These are phyloP conservation scores for Amphipoea oculea DNA, from an alignment of 2,888 invertebrate genomes.

Conservation along the genomic window DNA sequence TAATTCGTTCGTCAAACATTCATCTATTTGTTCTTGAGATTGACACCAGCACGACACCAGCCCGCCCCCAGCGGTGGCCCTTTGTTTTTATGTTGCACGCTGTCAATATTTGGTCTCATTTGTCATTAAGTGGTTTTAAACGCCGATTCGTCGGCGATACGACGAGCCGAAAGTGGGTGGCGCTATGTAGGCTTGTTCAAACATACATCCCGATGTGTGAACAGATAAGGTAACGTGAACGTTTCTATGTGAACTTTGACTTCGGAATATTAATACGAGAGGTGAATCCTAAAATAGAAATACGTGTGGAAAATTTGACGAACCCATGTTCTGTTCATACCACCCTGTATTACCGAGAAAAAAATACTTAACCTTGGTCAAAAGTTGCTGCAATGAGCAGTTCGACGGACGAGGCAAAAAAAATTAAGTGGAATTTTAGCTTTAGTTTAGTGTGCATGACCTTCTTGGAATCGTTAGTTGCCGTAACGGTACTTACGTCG, in stretches of 20 bases:
- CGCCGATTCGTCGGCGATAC: constrained; percentile 79
- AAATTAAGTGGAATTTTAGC: constrained; percentile 85
- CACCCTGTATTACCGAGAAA: constrained; percentile 47
- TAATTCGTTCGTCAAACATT: constrained; percentile 89
- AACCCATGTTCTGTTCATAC: not conserved
- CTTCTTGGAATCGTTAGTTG: constrained; percentile 87
- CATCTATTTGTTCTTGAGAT: constrained; percentile 86
- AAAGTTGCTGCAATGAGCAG: constrained; percentile 68
- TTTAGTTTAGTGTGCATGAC: constrained; percentile 85
- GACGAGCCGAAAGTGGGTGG: constrained; percentile 79
- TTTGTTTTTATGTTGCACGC: constrained; percentile 87
- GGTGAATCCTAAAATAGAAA: constrained; percentile 43
- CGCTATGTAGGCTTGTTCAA: constrained; percentile 74
- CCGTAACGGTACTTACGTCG: constrained; percentile 85
- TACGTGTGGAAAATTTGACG: constrained; percentile 8
- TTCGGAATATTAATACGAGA: constrained; percentile 70
- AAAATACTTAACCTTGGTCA: constrained; percentile 68
- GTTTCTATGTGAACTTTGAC: constrained; percentile 72
- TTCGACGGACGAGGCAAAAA: constrained; percentile 76
- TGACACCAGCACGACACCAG: constrained; percentile 88
- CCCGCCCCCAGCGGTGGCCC: constrained; percentile 82
- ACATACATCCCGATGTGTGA: constrained; percentile 65
- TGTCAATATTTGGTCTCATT: constrained; percentile 89
- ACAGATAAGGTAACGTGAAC: constrained; percentile 59
- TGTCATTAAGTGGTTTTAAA: constrained; percentile 85